These are phyloP conservation scores for Dromius quadrimaculatus DNA, from an alignment of 2,888 invertebrate species.

Conservation along the genomic window DNA sequence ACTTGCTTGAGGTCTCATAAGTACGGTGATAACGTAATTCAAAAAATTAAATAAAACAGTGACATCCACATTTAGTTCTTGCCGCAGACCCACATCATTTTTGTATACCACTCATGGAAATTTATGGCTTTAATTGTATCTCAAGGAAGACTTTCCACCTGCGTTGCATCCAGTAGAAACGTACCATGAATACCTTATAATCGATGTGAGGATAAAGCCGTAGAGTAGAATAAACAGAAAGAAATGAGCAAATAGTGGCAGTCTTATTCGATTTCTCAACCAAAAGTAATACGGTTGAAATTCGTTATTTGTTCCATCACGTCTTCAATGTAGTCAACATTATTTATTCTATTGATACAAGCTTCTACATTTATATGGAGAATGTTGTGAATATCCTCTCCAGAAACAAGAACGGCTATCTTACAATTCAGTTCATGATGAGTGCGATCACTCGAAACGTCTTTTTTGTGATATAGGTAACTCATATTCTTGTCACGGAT, in stretches of 20 bases:
- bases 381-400: constrained; percentile 27
- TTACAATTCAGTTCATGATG: background rate
- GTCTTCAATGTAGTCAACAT: constrained; percentile 37
- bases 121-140: background rate
- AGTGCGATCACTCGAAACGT: too few relatives aligned
- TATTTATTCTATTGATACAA: constrained; percentile 41
- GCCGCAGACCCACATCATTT: background rate
- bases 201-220: constrained; percentile 10
- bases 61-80: constrained; percentile 10
- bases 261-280: constrained; percentile 1
- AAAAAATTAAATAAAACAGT: constrained; percentile 32
- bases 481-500: too few relatives aligned
- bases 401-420: constrained; percentile 31
- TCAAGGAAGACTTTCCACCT: background rate
- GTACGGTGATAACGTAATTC: constrained; percentile 39
- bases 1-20: constrained; percentile 4
- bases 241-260: background rate
- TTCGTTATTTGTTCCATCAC: constrained; percentile 33
- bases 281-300: constrained; percentile 11
- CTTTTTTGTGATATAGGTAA: too few relatives aligned
- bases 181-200: constrained; percentile 1
- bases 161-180: background rate
- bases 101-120: background rate
- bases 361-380: constrained; percentile 36
- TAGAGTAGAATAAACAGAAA: background rate